These are phyloP conservation scores for Parotocinclus haroldoi DNA, from an alignment of 2,797 vertebrate genomes.

Conservation along the genomic window DNA sequence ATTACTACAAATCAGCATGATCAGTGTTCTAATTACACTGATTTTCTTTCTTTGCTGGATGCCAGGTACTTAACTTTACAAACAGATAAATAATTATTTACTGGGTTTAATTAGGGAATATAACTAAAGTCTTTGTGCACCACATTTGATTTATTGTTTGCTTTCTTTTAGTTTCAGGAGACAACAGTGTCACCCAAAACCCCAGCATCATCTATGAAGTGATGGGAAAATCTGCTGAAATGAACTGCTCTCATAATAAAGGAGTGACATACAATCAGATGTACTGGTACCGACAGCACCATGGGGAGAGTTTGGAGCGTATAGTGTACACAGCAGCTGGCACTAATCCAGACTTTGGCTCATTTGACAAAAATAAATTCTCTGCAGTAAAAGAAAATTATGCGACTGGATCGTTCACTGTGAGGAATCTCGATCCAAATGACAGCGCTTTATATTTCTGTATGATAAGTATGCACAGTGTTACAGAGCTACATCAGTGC, in stretches of 20 bases:
- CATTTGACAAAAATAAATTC: slow-evolving; percentile 1
- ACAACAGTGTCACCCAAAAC: slow-evolving; percentile 8
- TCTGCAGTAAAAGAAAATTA: neutral
- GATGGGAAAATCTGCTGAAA: slow-evolving; percentile 7
- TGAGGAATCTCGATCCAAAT: neutral
- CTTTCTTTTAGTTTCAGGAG: neutral
- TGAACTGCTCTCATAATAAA: slow-evolving; percentile 28
- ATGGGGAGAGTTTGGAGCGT: slow-evolving; percentile 39
- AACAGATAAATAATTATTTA: neutral
- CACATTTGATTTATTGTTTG: neutral
- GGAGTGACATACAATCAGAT: neutral
- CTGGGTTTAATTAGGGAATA: neutral
- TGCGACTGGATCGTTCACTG: slow-evolving; percentile 25
- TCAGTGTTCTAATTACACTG: neutral
- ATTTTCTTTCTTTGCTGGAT: neutral
- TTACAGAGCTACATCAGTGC: neutral
- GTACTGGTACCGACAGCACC: slow-evolving; percentile 43
- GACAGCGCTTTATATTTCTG: slow-evolving; percentile 35
- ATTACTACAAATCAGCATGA: neutral
- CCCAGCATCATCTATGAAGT: neutral
- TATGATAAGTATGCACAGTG: neutral
- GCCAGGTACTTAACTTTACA: neutral
- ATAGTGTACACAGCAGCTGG: slow-evolving; percentile 10
- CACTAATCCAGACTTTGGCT: slow-evolving; percentile 16
- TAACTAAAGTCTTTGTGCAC: too few relatives aligned